These are phyloP conservation scores for Ctenosaura bakeri DNA, from an alignment of 2,797 vertebrate species.

Conservation along the genomic window DNA sequence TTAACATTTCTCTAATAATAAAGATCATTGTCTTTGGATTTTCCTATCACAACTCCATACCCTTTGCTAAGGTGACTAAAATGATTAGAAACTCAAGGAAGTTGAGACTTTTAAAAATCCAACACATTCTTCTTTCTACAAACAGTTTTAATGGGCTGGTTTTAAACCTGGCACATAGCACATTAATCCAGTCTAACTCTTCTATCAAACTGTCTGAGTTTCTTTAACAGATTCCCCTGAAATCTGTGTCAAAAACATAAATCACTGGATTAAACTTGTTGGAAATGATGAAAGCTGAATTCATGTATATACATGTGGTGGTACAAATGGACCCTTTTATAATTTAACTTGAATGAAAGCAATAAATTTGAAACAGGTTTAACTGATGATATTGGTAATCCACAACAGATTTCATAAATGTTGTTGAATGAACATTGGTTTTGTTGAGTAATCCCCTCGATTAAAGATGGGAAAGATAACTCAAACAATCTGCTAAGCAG, in stretches of 20 bases:
- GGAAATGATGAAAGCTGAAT: constrained; percentile 84
- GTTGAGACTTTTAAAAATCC: constrained; percentile 64
- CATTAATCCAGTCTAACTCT: constrained; percentile 76
- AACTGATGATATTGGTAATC: constrained; percentile 84
- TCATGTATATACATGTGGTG: constrained; percentile 84
- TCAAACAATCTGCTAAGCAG: constrained; percentile 80
- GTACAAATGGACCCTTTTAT: constrained; percentile 86
- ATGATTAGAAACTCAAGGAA: constrained; percentile 75
- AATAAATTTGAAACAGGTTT: constrained; percentile 88
- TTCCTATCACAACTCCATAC: constrained; percentile 67
- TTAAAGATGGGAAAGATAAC: constrained; percentile 81
- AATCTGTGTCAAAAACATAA: constrained; percentile 84
- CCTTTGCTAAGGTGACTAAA: constrained; percentile 77
- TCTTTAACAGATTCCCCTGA: constrained; percentile 79
- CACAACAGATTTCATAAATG: constrained; percentile 84
- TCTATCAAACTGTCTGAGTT: constrained; percentile 78
- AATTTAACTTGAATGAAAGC: constrained; percentile 86
- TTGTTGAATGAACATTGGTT: constrained; percentile 83
- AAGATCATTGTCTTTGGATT: constrained; percentile 77
- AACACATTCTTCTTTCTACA: constrained; percentile 67
- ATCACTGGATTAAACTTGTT: constrained; percentile 85
- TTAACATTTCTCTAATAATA: constrained; percentile 73
- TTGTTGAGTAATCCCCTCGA: constrained; percentile 83
- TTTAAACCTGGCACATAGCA: constrained; percentile 75
- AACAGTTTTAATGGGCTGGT: constrained; percentile 61